Evolutionary conservation across 1,140 invertebrate species (phyloP).

Genomic region (Drosophila elegans): DNA sequence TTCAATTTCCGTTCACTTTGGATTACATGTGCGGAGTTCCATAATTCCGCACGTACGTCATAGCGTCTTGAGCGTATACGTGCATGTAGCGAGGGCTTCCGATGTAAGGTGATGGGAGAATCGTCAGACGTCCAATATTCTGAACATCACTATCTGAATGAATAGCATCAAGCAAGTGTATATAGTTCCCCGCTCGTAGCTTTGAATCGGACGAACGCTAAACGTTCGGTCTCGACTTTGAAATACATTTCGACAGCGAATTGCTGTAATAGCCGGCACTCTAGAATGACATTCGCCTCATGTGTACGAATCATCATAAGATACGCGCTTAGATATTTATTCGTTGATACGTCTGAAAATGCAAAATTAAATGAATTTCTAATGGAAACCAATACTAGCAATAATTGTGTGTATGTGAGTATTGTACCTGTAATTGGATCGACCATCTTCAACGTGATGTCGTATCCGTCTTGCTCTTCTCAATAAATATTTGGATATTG

Average conservation of each 20-base stretch:
- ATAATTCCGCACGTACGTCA: slow-evolving; percentile 29
- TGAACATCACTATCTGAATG: no score
- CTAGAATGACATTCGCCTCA: slow-evolving; percentile 42
- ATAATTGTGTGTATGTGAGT: no score
- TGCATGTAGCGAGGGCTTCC: slow-evolving; percentile 7
- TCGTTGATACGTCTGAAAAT: background rate
- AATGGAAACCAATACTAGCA: no score
- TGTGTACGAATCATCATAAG: slow-evolving; percentile 72
- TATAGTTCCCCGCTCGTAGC: no score
- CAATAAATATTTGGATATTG: slow-evolving; percentile 73
- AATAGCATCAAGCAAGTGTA: no score
- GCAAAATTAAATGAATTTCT: no score
- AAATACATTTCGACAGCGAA: slow-evolving; percentile 79
- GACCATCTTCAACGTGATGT: slow-evolving; percentile 38
- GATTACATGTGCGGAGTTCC: slow-evolving; percentile 82
- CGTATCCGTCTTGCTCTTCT: slow-evolving; percentile 84
- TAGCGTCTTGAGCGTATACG: slow-evolving; percentile 17
- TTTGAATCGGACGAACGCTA: slow-evolving; percentile 78
- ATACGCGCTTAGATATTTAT: slow-evolving; percentile 44
- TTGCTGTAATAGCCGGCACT: slow-evolving; percentile 62
- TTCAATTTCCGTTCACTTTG: slow-evolving; percentile 85
- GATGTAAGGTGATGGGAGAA: no score
- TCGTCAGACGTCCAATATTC: no score
- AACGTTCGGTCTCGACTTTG: slow-evolving; percentile 51
- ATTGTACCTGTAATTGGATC: slow-evolving; percentile 26